phyloP scores from a whole-genome alignment of 2,113 vertebrate genomes.

The Phyllostomus discolor region DNA sequence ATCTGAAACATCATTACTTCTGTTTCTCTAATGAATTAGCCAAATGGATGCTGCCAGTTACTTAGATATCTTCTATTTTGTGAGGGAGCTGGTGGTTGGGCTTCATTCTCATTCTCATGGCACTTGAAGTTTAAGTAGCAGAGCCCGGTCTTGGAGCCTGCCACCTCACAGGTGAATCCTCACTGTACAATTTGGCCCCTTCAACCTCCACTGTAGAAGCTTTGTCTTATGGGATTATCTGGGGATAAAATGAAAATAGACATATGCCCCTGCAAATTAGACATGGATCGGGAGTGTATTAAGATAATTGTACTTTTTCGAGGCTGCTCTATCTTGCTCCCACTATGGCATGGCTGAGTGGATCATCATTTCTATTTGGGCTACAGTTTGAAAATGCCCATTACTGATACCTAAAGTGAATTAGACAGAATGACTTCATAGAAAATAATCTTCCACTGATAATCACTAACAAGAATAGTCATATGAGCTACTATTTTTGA shows the following conservation, averaged over 20 bases:
- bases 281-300: background rate
- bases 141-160: background rate
- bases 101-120: background rate
- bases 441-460: background rate
- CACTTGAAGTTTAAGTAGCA: too few relatives aligned
- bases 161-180: background rate
- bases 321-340: background rate
- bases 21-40: background rate
- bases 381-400: background rate
- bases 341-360: rapidly evolving
- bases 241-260: background rate
- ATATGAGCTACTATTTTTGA: background rate
- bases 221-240: background rate
- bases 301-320: background rate
- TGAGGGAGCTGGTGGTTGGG: background rate
- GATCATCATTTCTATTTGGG: background rate
- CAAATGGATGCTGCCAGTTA: background rate
- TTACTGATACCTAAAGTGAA: background rate
- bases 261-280: background rate
- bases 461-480: background rate
- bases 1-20: too few relatives aligned
- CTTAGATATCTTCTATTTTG: background rate
- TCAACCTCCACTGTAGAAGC: background rate
- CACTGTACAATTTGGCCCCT: background rate
- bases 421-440: background rate